These are phyloP conservation scores for Chaetorhynchus papuensis DNA, from an alignment of 2,113 vertebrate genomes.

Conservation along the genomic window DNA sequence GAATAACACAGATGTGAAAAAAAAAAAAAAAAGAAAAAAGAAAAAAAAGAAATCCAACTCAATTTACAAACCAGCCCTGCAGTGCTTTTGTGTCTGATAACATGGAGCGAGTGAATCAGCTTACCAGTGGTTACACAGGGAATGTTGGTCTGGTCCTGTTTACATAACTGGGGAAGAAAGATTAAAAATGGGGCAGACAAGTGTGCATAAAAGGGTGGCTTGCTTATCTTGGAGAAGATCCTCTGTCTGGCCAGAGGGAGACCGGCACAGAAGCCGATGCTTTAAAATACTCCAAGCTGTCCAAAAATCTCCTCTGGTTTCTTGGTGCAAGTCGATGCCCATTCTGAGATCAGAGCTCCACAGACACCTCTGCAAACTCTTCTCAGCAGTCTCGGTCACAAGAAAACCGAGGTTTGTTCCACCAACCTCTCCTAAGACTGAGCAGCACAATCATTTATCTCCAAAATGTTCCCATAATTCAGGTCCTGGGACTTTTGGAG, in stretches of 20 bases:
- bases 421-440: background rate
- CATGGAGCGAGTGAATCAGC: background rate
- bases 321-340: rapidly evolving
- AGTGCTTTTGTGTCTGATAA: background rate
- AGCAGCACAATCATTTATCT: background rate
- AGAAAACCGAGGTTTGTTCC: background rate
- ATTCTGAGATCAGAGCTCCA: background rate
- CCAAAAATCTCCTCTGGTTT: background rate
- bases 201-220: background rate
- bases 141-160: background rate
- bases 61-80: background rate
- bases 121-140: background rate
- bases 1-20: conserved; percentile 24
- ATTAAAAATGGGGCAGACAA: background rate
- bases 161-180: conserved; percentile 4
- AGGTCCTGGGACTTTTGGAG: background rate
- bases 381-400: background rate
- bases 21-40: background rate
- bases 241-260: background rate
- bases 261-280: background rate
- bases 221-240: background rate
- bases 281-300: background rate
- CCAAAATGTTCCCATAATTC: background rate
- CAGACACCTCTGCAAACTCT: background rate
- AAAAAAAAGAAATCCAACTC: background rate